phyloP scores from a whole-genome alignment of 2,797 vertebrate genomes.

The Xenopus petersii region DNA sequence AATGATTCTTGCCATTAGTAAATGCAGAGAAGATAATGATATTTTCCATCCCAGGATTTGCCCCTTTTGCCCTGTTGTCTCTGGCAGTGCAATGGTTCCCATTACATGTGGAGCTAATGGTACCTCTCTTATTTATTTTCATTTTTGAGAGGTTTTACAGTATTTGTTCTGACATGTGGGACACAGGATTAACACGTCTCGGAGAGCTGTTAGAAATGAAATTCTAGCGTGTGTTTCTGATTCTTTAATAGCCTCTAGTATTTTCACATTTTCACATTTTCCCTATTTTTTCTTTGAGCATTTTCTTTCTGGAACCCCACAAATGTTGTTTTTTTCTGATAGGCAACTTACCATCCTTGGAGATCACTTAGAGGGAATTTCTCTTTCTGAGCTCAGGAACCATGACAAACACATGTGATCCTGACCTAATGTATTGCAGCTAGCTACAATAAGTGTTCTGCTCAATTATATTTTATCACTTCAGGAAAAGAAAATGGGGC shows the following conservation, averaged over 20 bases:
- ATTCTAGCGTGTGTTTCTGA: conserved; percentile 45
- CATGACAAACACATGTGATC: conserved; percentile 49
- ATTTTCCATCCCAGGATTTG: background rate
- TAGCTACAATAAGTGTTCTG: conserved; percentile 56
- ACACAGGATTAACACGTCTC: conserved; percentile 46
- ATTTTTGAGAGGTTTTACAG: conserved; percentile 24
- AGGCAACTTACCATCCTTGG: conserved; percentile 30
- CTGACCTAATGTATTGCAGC: conserved; percentile 54
- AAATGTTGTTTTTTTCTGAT: conserved; percentile 21
- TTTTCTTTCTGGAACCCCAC: background rate
- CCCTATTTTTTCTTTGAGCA: no score
- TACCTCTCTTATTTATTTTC: background rate
- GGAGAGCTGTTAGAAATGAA: conserved; percentile 46
- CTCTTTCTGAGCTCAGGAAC: conserved; percentile 3
- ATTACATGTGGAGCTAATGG: background rate
- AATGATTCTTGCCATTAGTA: background rate
- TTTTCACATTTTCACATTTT: conserved; percentile 22
- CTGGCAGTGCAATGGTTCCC: background rate
- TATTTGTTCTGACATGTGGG: conserved; percentile 43
- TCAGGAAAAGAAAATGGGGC: conserved; percentile 40
- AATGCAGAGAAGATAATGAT: background rate
- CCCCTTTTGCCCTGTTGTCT: background rate
- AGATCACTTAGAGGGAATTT: conserved; percentile 27
- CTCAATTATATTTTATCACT: conserved; percentile 64
- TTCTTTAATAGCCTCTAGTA: conserved; percentile 36